Conservation (phyloP, 2,888 invertebrate species). For the Epistrophe grossulariae region DNA sequence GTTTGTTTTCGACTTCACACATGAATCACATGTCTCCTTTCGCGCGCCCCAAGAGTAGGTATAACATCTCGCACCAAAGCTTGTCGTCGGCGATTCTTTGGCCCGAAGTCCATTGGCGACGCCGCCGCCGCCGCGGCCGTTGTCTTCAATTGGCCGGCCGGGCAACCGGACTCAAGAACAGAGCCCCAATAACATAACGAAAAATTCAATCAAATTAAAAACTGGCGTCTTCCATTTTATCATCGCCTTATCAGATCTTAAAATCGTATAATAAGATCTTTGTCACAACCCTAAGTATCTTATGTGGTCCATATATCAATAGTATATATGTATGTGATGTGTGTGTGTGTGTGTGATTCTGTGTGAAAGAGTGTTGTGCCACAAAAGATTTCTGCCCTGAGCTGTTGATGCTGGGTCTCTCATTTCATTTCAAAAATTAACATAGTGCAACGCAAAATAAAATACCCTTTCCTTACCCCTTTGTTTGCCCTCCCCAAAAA, state of each 20-base stretch:
- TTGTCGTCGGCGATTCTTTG: constrained; percentile 63
- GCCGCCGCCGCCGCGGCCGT: constrained; percentile 50
- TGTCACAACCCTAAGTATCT: constrained; percentile 83
- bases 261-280: constrained; percentile 83
- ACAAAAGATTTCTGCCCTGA: constrained; percentile 3
- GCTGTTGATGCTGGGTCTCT: constrained; percentile 77
- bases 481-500: constrained; percentile 6
- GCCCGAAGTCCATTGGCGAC: constrained; percentile 56
- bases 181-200: constrained; percentile 58
- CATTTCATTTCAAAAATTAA: constrained; percentile 75
- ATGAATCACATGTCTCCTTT: constrained; percentile 74
- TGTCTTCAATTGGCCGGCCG: constrained; percentile 9
- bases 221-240: constrained; percentile 84
- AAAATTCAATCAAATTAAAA: constrained; percentile 83
- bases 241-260: constrained; percentile 83
- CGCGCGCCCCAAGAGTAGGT: constrained; percentile 60
- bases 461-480: constrained; percentile 78
- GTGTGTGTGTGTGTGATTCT: constrained; percentile 69
- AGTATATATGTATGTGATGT: constrained; percentile 17
- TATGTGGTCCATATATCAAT: constrained; percentile 83
- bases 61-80: constrained; percentile 70
- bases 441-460: constrained; percentile 75
- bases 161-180: constrained; percentile 19
- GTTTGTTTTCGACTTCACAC: constrained; percentile 78
- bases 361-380: constrained; percentile 79